Evolutionary conservation across 2,888 invertebrate species (phyloP).

Genomic region (Lobophora halterata): DNA sequence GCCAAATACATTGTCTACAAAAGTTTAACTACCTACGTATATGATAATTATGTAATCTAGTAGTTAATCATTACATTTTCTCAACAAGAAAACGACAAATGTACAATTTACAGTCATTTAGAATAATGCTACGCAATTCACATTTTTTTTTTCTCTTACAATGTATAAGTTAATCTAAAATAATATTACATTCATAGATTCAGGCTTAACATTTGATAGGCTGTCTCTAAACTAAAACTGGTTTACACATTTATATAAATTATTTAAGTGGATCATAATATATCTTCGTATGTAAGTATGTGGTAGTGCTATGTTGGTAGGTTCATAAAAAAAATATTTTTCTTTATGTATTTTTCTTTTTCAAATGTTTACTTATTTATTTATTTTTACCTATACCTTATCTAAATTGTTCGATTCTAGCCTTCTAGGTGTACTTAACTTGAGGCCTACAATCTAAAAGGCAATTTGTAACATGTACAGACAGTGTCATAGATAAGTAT

Average conservation of each 20-base stretch:
- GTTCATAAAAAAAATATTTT: conserved; percentile 5
- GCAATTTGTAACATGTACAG: conserved; percentile 19
- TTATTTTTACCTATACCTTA: too few species aligned
- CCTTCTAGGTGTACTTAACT: conserved; percentile 32
- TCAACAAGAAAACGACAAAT: conserved; percentile 44
- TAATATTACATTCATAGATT: conserved; percentile 1
- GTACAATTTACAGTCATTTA: conserved; percentile 75
- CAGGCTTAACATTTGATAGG: background rate
- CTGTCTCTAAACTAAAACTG: conserved; percentile 2
- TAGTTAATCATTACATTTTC: conserved; percentile 26
- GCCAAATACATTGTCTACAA: conserved; percentile 23
- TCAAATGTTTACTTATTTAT: too few species aligned
- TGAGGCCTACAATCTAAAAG: conserved; percentile 34
- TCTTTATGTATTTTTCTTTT: conserved; percentile 5
- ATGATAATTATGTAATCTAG: conserved; percentile 18
- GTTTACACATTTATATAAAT: conserved; percentile 3
- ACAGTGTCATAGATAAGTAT: too few species aligned
- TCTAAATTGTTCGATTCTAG: conserved; percentile 34
- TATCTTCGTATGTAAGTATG: too few species aligned
- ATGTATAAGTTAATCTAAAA: conserved; percentile 7
- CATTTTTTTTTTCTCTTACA: conserved; percentile 22
- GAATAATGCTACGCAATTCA: conserved; percentile 75
- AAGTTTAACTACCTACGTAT: conserved; percentile 16
- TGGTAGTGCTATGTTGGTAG: too few species aligned
- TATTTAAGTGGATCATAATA: background rate